Conservation (phyloP, 2,797 vertebrate species). For the Anguilla marmorata region DNA sequence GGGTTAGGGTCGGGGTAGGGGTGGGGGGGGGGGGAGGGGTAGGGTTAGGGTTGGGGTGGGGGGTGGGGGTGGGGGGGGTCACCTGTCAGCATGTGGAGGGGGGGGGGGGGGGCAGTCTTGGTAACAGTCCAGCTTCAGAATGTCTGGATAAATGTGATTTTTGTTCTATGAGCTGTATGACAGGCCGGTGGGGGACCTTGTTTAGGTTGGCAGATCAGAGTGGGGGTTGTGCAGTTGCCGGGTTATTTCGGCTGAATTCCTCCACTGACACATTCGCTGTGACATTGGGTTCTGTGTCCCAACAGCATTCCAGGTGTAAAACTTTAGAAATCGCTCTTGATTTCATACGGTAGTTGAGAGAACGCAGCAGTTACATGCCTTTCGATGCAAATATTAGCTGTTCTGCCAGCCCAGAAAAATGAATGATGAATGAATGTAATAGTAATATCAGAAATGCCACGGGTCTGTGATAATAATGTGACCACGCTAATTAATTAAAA, state of each 20-base stretch:
- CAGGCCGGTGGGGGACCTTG: background rate
- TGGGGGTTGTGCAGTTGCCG: background rate
- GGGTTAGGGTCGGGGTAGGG: too few species aligned
- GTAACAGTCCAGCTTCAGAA: background rate
- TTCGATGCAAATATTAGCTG: background rate
- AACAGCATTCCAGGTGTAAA: background rate
- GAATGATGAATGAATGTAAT: background rate
- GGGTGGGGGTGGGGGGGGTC: background rate
- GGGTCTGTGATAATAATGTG: background rate
- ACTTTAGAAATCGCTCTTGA: background rate
- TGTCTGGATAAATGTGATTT: background rate
- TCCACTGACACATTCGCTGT: too few species aligned
- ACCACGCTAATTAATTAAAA: background rate
- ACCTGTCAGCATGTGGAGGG: slow-evolving; percentile 1
- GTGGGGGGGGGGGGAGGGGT: slow-evolving; percentile 32
- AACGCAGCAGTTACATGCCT: background rate
- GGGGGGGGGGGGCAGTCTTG: background rate
- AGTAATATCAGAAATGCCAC: too few species aligned
- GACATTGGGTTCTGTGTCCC: background rate
- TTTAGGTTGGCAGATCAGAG: background rate
- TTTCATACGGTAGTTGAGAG: background rate
- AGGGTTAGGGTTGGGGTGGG: too few species aligned
- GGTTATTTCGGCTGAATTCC: background rate
- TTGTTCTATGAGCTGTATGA: background rate
- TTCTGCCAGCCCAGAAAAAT: background rate